These are phyloP conservation scores for Thrips palmi DNA, from an alignment of 1,140 invertebrate genomes.

Conservation along the genomic window DNA sequence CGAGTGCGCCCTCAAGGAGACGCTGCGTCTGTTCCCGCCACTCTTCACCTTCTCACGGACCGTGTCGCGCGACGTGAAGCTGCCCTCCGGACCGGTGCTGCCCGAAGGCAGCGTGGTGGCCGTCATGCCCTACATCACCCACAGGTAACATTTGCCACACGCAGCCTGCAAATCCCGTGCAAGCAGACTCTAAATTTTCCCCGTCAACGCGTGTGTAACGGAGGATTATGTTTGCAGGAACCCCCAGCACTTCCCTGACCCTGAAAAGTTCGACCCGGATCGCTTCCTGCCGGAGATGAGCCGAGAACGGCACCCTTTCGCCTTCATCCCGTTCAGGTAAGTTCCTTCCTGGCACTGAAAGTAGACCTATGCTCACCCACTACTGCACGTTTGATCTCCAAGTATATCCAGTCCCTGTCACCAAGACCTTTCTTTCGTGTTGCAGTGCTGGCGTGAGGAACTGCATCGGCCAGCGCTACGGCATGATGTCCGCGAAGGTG, in stretches of 20 bases:
- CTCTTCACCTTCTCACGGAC: too few species aligned
- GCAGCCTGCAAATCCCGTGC: too few species aligned
- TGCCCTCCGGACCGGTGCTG: too few species aligned
- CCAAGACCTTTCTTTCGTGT: conserved; percentile 53
- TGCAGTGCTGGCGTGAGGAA: conserved; percentile 32
- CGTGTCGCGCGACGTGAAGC: conserved; percentile 6
- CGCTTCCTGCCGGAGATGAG: conserved; percentile 38
- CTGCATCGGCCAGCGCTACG: conserved; percentile 36
- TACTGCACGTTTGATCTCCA: too few species aligned
- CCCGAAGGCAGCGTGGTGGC: not conserved
- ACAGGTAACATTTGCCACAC: too few species aligned
- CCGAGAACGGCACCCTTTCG: conserved; percentile 25
- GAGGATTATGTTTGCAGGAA: too few species aligned
- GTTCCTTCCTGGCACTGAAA: conserved; percentile 40
- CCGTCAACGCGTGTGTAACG: too few species aligned
- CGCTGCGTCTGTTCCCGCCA: too few species aligned
- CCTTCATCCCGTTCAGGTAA: conserved; percentile 46
- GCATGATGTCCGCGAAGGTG: conserved; percentile 36
- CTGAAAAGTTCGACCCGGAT: conserved; percentile 46
- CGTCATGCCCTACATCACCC: not conserved
- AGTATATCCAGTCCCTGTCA: conserved; percentile 26
- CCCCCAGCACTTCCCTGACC: conserved; percentile 32
- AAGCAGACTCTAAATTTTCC: too few species aligned
- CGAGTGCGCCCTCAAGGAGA: too few species aligned
- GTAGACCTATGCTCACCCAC: conserved; percentile 39